These are phyloP conservation scores for Diplosoma virens DNA, from an alignment of 23 tunicate genomes.

Conservation along the genomic window DNA sequence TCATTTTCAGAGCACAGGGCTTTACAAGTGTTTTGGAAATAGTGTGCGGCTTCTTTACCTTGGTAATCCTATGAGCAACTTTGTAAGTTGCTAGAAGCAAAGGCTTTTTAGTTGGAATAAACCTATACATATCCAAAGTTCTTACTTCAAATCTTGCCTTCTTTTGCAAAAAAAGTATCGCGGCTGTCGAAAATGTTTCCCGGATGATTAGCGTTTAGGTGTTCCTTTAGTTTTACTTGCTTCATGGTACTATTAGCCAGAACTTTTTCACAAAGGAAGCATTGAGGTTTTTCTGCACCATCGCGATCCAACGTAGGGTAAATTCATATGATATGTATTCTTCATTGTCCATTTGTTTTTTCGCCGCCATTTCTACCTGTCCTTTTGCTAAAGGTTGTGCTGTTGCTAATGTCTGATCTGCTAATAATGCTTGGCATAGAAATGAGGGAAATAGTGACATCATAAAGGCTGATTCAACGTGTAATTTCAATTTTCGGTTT, in stretches of 20 bases:
- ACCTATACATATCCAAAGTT: too few relatives aligned
- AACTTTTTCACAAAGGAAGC: slow-evolving; percentile 38
- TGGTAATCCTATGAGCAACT: too few relatives aligned
- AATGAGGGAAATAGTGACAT: slow-evolving; percentile 2
- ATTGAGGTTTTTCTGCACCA: slow-evolving; percentile 37
- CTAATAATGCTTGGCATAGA: neutral
- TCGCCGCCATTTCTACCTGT: slow-evolving; percentile 15
- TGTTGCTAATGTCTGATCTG: neutral
- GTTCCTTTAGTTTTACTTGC: slow-evolving; percentile 21
- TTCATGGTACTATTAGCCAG: slow-evolving; percentile 39
- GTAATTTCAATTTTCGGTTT: too few relatives aligned
- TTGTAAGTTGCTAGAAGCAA: neutral
- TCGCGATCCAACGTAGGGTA: slow-evolving; percentile 21
- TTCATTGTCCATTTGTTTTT: slow-evolving; percentile 9
- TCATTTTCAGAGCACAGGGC: too few relatives aligned
- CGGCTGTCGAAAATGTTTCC: slow-evolving; percentile 20
- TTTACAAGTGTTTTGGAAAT: too few relatives aligned
- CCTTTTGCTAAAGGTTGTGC: neutral
- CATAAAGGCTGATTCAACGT: slow-evolving; percentile 1
- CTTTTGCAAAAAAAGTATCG: slow-evolving; percentile 6
- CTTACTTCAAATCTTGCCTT: slow-evolving; percentile 14
- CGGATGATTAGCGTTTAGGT: slow-evolving; percentile 18
- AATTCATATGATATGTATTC: slow-evolving; percentile 25
- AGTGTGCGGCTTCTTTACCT: too few relatives aligned
- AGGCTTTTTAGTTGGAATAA: neutral